Evolutionary conservation across 1,140 invertebrate genomes (phyloP).

Genomic region (Pogonognathellus flavescens): DNA sequence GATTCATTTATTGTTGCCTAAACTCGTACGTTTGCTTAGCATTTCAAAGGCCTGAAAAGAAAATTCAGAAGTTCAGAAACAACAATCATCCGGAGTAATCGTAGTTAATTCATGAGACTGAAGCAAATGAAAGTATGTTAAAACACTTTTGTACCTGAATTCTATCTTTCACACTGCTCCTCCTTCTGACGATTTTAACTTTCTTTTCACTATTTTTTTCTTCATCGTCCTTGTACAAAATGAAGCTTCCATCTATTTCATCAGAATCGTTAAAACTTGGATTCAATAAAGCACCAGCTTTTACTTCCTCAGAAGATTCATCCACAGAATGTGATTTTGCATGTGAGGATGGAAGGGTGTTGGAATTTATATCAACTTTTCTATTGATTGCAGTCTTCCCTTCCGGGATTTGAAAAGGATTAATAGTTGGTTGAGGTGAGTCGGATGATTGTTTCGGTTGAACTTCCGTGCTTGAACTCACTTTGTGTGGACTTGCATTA

Average conservation of each 20-base stretch:
- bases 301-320: neutral
- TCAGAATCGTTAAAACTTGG: neutral
- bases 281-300: neutral
- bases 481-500: too few relatives aligned
- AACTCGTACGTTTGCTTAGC: neutral
- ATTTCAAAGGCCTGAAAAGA: neutral
- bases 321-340: neutral
- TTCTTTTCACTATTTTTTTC: neutral
- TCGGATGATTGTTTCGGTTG: too few relatives aligned
- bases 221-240: neutral
- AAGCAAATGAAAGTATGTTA: neutral
- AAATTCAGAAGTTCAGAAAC: neutral
- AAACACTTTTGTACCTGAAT: constrained; percentile 9
- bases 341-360: neutral
- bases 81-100: too few relatives aligned
- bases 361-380: too few relatives aligned
- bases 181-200: neutral
- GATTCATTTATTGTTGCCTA: neutral
- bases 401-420: too few relatives aligned
- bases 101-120: neutral
- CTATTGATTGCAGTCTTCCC: too few relatives aligned
- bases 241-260: constrained; percentile 17
- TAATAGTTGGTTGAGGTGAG: too few relatives aligned
- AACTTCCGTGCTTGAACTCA: too few relatives aligned
- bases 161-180: constrained; percentile 10